Evolutionary conservation across 2,888 invertebrate species (phyloP).

Genomic region (Drosophila aldrichi): DNA sequence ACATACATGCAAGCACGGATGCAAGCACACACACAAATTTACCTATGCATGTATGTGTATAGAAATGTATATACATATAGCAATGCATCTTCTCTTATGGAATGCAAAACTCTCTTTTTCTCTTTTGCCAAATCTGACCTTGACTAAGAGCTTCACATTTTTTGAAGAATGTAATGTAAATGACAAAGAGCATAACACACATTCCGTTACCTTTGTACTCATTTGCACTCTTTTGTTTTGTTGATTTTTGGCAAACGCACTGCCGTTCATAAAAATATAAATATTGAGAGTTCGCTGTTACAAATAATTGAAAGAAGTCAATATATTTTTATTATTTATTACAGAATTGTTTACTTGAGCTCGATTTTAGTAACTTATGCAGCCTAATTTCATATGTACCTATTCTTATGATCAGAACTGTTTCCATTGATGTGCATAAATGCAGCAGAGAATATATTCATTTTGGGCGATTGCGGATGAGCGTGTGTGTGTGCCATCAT

Average conservation of each 20-base stretch:
- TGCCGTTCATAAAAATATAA: not conserved
- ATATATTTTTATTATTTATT: not conserved
- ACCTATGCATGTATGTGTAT: slow-evolving; percentile 4
- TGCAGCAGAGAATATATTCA: not conserved
- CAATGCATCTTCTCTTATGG: not conserved
- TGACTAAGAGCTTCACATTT: not conserved
- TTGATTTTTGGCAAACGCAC: not conserved
- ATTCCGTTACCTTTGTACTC: not conserved
- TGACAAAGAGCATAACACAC: not conserved
- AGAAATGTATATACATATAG: not conserved
- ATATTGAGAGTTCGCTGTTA: not conserved
- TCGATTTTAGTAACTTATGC: too few species aligned
- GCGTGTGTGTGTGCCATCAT: slow-evolving; percentile 56
- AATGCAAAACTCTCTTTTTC: not conserved
- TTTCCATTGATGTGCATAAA: not conserved
- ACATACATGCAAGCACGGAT: not conserved
- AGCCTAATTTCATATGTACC: too few species aligned
- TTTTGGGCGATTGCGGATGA: not conserved
- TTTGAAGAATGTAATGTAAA: not conserved
- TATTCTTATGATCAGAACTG: not conserved
- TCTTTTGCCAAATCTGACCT: not conserved
- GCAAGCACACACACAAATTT: not conserved
- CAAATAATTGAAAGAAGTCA: not conserved
- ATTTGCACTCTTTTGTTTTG: not conserved
- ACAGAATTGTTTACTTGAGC: too few species aligned